Evolutionary conservation across 1,140 invertebrate genomes (phyloP).

Genomic region (Lucilia cuprina): DNA sequence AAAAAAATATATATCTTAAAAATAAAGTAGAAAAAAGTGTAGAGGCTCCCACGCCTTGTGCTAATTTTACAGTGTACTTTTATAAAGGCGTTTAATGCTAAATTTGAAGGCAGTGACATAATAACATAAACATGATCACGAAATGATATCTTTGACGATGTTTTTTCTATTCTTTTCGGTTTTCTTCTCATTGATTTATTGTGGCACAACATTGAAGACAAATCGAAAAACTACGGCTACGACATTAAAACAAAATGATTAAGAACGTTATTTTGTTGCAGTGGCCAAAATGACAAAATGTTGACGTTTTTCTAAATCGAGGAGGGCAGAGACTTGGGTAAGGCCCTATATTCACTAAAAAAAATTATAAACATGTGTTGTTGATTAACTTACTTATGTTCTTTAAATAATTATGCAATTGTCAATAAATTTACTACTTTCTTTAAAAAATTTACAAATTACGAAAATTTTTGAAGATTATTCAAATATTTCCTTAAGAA

Average conservation of each 20-base stretch:
- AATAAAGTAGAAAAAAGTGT: neutral
- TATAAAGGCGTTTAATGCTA: conserved; percentile 32
- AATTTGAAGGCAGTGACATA: conserved; percentile 32
- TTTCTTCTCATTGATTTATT: neutral
- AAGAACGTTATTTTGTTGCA: neutral
- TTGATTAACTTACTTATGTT: too few relatives aligned
- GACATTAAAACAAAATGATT: neutral
- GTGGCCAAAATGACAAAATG: neutral
- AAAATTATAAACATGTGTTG: too few relatives aligned
- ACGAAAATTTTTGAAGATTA: too few relatives aligned
- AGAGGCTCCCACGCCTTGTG: conserved; percentile 25
- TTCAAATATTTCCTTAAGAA: too few relatives aligned
- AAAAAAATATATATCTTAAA: neutral
- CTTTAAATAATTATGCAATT: too few relatives aligned
- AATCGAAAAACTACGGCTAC: neutral
- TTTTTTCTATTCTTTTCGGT: neutral
- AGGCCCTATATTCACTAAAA: neutral
- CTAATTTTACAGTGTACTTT: conserved; percentile 33
- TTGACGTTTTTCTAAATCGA: neutral
- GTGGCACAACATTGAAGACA: neutral
- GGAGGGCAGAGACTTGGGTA: neutral
- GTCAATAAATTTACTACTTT: too few relatives aligned
- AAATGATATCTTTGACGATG: conserved; percentile 21
- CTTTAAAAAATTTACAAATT: too few relatives aligned
- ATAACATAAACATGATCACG: conserved; percentile 33